Evolutionary conservation across 2,797 vertebrate genomes (phyloP), one percentile per base, ranked within the genome.

Genomic region (Merluccius polli): DNA sequence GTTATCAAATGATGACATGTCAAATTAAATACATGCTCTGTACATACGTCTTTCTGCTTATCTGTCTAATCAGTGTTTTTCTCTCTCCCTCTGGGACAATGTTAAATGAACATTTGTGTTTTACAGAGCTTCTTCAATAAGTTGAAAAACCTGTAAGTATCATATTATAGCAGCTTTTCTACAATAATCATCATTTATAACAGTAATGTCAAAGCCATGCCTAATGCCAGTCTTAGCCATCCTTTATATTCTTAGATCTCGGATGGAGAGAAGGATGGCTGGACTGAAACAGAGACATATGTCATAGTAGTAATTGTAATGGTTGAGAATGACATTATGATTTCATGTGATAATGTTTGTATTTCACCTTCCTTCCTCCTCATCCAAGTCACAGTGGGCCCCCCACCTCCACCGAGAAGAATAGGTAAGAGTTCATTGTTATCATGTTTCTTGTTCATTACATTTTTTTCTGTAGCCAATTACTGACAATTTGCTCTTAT

Each of bases 101-200:
- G 32, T 9, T 77, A 0, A 74, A 79, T 18, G 78, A n/a, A 44
- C 18, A 7, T 77, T 79, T 86, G 69, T 82, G 18, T 87, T 82
- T 85, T 87, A 78, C 88, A 94, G 93, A 93, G 87, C 83, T 92
- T 93, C 77, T 92, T 94, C 83, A 92, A 85, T 78, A 93, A 93
- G 88, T 77, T 85, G 21, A 94, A 93, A 81, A 92, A 85, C 73
- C 77, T 80, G 94, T 95, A 84, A 94, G 93, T 94, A 84, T 24
- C 69, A 1, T 93, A 83, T 24, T 69, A 3, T 3, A 1, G 8
- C 7, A 65, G 24, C 59, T n/a, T 59, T 59, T 59, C 52, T 9
- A 24, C 52, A 59, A 59, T 59, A 1, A 59, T 59, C n/a, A 7
- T n/a, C n/a, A n/a, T n/a, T 59, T 48, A 68, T 69, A 16, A 76